Percentiles rank a stretch among this genome's conserved stretches.
phyloP scores from a whole-genome alignment of 2,113 vertebrate genomes.

The Circaetus gallicus region DNA sequence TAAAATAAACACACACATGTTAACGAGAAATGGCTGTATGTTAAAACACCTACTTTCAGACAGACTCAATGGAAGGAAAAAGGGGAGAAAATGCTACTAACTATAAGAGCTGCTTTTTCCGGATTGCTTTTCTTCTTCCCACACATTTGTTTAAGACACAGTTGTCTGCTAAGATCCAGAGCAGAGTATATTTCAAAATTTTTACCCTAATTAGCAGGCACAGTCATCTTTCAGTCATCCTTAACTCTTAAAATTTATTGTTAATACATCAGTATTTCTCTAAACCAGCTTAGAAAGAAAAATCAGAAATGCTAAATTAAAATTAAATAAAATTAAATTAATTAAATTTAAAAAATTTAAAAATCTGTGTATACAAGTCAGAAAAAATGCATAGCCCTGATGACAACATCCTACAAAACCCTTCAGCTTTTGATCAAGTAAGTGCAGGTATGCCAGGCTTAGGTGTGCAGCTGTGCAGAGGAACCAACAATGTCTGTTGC shows the following conservation, averaged over 20 bases:
- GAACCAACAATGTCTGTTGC: background rate
- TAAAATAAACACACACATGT: constrained; percentile 74
- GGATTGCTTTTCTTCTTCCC: constrained; percentile 69
- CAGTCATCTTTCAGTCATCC: constrained; percentile 57
- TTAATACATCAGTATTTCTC: background rate
- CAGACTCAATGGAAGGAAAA: constrained; percentile 69
- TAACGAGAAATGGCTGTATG: constrained; percentile 71
- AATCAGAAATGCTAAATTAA: background rate
- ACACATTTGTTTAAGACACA: constrained; percentile 71
- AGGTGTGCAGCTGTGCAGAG: background rate
- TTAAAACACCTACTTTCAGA: constrained; percentile 74
- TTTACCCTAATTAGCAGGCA: constrained; percentile 67
- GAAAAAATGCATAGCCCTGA: background rate
- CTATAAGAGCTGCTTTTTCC: constrained; percentile 67
- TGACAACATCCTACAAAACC: background rate
- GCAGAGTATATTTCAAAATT: constrained; percentile 65
- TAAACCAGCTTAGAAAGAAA: background rate
- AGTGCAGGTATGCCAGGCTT: background rate
- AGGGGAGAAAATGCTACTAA: constrained; percentile 71
- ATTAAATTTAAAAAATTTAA: background rate
- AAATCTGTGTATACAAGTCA: background rate
- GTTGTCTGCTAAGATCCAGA: constrained; percentile 70
- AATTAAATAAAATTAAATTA: too few relatives aligned
- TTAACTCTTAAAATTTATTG: background rate
- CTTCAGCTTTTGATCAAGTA: background rate